Evolutionary conservation across 2,113 vertebrate genomes (phyloP).

Genomic region (Ageneiosus marmoratus): DNA sequence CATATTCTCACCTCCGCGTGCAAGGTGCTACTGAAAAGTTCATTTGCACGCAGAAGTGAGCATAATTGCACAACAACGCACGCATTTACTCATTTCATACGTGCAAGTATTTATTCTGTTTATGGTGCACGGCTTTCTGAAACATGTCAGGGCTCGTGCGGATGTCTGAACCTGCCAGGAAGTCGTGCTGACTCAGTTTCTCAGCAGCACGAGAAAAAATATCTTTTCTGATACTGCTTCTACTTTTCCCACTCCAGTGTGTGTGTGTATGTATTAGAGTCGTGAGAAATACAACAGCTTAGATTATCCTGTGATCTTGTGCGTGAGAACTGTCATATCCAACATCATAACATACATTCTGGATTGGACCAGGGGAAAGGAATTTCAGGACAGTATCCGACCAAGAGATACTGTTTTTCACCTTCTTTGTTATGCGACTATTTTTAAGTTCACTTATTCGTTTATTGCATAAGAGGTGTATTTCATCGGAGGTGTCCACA

Average conservation of each 20-base stretch:
- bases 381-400: neutral
- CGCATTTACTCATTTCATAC: neutral
- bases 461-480: neutral
- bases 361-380: neutral
- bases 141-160: slow-evolving; percentile 10
- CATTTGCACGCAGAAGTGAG: neutral
- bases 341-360: too few relatives aligned
- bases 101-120: neutral
- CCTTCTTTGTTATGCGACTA: neutral
- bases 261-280: neutral
- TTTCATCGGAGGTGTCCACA: neutral
- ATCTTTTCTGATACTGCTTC: neutral
- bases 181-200: slow-evolving; percentile 7
- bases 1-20: slow-evolving; percentile 2
- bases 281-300: neutral
- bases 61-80: neutral
- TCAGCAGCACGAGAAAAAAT: neutral
- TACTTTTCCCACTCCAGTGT: neutral
- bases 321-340: neutral
- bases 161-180: slow-evolving; percentile 1
- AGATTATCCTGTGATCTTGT: neutral
- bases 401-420: neutral
- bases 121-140: neutral
- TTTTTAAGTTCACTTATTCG: neutral
- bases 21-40: too few relatives aligned